Conservation (phyloP, 2,113 vertebrate species). For the Vulpes vulpes region DNA sequence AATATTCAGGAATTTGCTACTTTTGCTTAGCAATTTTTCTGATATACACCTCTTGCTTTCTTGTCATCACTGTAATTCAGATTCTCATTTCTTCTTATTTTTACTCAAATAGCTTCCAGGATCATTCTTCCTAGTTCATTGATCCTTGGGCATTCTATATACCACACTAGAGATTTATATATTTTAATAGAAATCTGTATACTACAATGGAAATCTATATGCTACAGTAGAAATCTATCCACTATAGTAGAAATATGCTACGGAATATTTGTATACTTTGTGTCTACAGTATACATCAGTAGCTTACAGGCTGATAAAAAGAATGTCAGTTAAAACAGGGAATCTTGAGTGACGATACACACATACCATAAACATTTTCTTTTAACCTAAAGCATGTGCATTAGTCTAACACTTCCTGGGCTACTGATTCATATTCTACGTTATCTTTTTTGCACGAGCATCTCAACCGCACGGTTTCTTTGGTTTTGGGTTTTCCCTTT, state of each 20-base stretch:
- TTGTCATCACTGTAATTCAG: not conserved
- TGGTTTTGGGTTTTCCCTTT: not conserved
- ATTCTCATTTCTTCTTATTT: not conserved
- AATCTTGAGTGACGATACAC: not conserved
- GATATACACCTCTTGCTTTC: not conserved
- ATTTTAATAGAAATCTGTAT: not conserved
- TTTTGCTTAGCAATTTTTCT: not conserved
- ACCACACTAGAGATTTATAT: not conserved
- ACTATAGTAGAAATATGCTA: not conserved
- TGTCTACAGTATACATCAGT: not conserved
- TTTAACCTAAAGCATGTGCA: not conserved
- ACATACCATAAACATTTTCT: not conserved
- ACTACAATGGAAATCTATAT: not conserved
- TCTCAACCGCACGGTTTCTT: not conserved
- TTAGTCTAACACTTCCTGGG: not conserved
- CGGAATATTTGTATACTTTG: not conserved
- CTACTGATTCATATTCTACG: not conserved
- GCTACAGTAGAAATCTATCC: not conserved
- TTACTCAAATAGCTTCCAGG: not conserved
- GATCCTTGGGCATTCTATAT: not conserved
- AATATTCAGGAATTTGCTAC: not conserved
- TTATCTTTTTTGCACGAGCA: not conserved
- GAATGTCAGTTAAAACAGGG: not conserved
- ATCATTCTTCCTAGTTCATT: not conserved
- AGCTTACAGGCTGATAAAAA: not conserved